phyloP scores from a whole-genome alignment of 2,888 invertebrate species.

The Cryptus armator region DNA sequence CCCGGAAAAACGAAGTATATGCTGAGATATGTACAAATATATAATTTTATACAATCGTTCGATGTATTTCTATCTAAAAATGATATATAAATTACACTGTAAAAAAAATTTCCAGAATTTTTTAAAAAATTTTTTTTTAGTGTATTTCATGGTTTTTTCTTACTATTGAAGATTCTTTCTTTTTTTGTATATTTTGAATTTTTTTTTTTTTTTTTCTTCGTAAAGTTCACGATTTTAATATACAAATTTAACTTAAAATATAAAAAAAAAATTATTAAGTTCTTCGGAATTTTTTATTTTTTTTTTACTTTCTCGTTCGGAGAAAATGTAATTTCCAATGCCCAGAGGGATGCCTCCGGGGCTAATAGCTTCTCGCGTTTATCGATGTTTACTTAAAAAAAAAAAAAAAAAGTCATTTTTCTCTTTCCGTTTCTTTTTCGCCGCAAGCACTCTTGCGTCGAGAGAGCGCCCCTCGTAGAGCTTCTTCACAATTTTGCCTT shows the following conservation, averaged over 20 bases:
- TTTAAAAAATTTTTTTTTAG: no score
- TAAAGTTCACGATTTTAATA: background rate
- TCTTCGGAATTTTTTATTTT: background rate
- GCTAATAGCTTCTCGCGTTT: slow-evolving; percentile 33
- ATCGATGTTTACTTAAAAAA: slow-evolving; percentile 28
- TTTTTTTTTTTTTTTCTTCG: background rate
- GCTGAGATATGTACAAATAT: no score
- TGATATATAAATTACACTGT: no score
- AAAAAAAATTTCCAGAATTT: no score
- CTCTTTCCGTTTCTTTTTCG: slow-evolving; percentile 23
- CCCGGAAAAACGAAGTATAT: no score
- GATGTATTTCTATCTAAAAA: no score
- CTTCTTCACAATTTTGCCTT: slow-evolving; percentile 21
- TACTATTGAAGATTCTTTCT: background rate
- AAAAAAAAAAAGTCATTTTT: slow-evolving; percentile 40
- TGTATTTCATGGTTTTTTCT: no score
- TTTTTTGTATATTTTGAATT: no score
- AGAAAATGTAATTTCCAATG: slow-evolving; percentile 2
- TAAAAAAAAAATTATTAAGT: background rate
- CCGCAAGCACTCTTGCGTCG: background rate
- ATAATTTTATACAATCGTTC: no score
- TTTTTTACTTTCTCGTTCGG: background rate
- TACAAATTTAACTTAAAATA: background rate
- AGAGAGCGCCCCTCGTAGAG: background rate
- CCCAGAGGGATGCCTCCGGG: slow-evolving; percentile 12